Percentiles rank a stretch among this genome's conserved stretches.
phyloP scores from a whole-genome alignment of 2,888 invertebrate species.

The Thecocarcelia acutangulata region DNA sequence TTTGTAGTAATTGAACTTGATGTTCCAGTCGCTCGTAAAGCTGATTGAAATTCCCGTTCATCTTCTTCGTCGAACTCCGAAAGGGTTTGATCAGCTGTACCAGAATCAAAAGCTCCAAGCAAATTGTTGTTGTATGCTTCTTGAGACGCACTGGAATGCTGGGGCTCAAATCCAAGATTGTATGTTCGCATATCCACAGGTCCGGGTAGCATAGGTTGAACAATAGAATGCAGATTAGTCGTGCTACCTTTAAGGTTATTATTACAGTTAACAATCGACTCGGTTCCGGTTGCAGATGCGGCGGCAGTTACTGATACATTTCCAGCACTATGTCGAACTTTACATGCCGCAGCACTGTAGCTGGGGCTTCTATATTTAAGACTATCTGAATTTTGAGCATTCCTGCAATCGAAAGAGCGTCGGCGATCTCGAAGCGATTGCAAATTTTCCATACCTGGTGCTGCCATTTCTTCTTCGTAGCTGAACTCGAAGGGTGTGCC shows the following conservation, averaged over 20 bases:
- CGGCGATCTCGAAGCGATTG: conserved; percentile 91
- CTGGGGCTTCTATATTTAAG: conserved; percentile 75
- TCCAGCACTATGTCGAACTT: conserved; percentile 74
- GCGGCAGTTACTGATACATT: conserved; percentile 60
- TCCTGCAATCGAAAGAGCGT: conserved; percentile 87
- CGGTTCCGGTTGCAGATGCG: conserved; percentile 56
- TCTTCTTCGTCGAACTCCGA: conserved; percentile 90
- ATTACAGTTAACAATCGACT: conserved; percentile 70
- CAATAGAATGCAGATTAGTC: conserved; percentile 83
- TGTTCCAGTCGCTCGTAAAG: conserved; percentile 84
- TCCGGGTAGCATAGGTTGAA: conserved; percentile 89
- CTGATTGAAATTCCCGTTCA: conserved; percentile 88
- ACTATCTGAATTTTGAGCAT: conserved; percentile 56
- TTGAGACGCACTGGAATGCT: conserved; percentile 82
- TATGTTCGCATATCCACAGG: conserved; percentile 96
- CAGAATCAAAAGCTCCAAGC: conserved; percentile 86
- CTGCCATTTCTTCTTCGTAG: conserved; percentile 91
- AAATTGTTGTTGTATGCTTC: conserved; percentile 85
- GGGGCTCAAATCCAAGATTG: conserved; percentile 83
- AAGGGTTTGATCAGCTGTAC: conserved; percentile 86
- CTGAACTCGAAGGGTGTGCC: conserved; percentile 94
- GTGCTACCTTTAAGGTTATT: conserved; percentile 66
- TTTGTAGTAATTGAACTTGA: conserved; percentile 66
- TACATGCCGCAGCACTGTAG: conserved; percentile 73
- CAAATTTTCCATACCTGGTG: conserved; percentile 88